These are phyloP conservation scores for Lepidurus packardi DNA, from an alignment of 1,140 invertebrate species.

Conservation along the genomic window DNA sequence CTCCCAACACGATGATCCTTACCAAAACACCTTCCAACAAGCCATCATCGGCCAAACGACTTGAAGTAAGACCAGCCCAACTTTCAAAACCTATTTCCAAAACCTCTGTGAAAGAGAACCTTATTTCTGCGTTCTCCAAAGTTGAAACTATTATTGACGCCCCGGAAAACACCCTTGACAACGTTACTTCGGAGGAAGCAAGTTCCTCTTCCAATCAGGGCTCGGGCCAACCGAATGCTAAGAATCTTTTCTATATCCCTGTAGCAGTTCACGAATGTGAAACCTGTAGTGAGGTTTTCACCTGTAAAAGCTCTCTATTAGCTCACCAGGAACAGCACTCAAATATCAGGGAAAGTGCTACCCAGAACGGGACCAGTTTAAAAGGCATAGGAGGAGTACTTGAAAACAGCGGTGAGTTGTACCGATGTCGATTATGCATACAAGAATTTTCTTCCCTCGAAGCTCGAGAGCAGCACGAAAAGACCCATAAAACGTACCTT, in stretches of 20 bases:
- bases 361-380: constrained; percentile 2
- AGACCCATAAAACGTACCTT: constrained; percentile 9
- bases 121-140: no score
- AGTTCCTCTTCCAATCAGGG: not conserved
- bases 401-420: not conserved
- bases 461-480: not conserved
- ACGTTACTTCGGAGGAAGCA: not conserved
- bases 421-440: constrained; percentile 26
- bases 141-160: no score
- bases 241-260: not conserved
- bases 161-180: not conserved
- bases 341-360: not conserved
- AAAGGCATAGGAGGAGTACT: constrained; percentile 28
- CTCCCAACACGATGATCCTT: not conserved
- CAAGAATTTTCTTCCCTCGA: not conserved
- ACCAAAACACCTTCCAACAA: not conserved
- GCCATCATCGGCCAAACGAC: not conserved
- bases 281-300: constrained; percentile 29
- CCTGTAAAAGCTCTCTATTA: not conserved
- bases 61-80: not conserved
- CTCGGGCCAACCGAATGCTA: not conserved
- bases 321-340: constrained; percentile 24
- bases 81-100: not conserved
- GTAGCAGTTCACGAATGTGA: constrained; percentile 27
- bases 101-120: no score